A percentile compares a stretch with the other conserved stretches of the same genome.
Conservation (phyloP, 2,113 vertebrate genomes). For the Podarcis cretensis region DNA sequence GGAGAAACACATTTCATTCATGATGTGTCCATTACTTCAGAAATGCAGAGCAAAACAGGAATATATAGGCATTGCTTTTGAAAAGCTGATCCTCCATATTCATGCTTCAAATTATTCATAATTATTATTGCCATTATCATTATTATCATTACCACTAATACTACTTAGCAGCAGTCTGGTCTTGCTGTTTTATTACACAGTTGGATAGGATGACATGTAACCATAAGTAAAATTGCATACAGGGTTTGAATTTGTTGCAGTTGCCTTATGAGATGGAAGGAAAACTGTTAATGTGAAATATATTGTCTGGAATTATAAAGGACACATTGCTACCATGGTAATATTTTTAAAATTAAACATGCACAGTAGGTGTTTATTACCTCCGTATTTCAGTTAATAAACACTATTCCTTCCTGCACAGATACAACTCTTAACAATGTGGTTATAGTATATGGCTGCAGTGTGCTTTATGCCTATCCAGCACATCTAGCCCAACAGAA, state of each 20-base stretch:
- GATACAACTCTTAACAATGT: slow-evolving; percentile 40
- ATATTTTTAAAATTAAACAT: slow-evolving; percentile 63
- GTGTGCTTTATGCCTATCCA: slow-evolving; percentile 25
- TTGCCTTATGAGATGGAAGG: slow-evolving; percentile 43
- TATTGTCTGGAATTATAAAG: slow-evolving; percentile 67
- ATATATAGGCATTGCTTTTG: slow-evolving; percentile 25
- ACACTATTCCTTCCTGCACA: slow-evolving; percentile 9
- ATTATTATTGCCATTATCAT: slow-evolving; percentile 5
- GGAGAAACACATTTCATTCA: background rate
- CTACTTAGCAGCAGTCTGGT: slow-evolving; percentile 62
- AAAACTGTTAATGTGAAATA: slow-evolving; percentile 62
- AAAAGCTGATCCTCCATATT: slow-evolving; percentile 40
- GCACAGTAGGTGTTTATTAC: slow-evolving; percentile 57
- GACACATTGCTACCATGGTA: slow-evolving; percentile 29
- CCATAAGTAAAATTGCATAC: slow-evolving; percentile 46
- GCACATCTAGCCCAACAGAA: background rate
- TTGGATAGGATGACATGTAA: slow-evolving; percentile 58
- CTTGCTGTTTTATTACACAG: slow-evolving; percentile 66
- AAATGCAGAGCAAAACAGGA: slow-evolving; percentile 46
- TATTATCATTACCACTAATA: slow-evolving; percentile 28
- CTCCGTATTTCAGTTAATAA: slow-evolving; percentile 66
- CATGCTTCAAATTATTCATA: slow-evolving; percentile 2
- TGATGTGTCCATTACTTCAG: slow-evolving; percentile 31
- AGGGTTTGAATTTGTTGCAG: slow-evolving; percentile 52
- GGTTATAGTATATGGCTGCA: slow-evolving; percentile 24